These are phyloP conservation scores for Halcyon malimbica DNA, from an alignment of 2,113 vertebrate species.

Conservation along the genomic window DNA sequence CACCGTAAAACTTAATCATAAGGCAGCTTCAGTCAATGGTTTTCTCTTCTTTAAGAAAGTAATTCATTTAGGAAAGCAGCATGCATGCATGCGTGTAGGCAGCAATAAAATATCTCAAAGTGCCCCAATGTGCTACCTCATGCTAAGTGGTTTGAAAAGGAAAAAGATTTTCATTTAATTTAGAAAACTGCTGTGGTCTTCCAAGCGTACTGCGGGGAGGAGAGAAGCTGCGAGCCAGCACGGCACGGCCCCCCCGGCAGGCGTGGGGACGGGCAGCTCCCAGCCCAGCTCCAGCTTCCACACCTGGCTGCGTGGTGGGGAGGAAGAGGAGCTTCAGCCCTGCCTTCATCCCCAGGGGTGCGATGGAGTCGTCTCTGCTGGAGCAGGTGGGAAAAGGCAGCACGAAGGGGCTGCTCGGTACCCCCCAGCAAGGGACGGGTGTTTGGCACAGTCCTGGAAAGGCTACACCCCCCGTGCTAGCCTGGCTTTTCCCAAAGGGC, in stretches of 20 bases:
- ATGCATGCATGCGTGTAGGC: not conserved
- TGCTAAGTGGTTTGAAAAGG: conserved; percentile 46
- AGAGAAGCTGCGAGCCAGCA: not conserved
- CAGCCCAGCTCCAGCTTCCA: not conserved
- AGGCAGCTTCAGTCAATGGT: not conserved
- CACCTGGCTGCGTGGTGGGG: not conserved
- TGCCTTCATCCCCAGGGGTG: not conserved
- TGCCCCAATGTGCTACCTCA: conserved; percentile 10
- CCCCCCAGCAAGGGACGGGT: not conserved
- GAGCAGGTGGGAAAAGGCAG: not conserved
- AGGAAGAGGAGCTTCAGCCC: not conserved
- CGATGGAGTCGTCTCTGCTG: rapidly evolving
- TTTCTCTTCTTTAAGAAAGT: conserved; percentile 24
- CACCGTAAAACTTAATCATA: conserved; percentile 49
- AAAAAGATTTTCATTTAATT: conserved; percentile 55
- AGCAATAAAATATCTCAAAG: conserved; percentile 8
- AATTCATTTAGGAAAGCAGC: conserved; percentile 57
- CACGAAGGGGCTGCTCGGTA: not conserved
- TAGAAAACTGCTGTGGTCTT: not conserved
- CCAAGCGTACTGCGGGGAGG: rapidly evolving
- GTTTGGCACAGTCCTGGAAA: not conserved
- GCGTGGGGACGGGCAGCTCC: not conserved
- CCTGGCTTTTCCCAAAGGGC: not conserved
- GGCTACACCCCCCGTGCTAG: not conserved
- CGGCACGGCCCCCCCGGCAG: not conserved